Conservation (phyloP, 2,888 invertebrate species). For the Anaspis maculata region DNA sequence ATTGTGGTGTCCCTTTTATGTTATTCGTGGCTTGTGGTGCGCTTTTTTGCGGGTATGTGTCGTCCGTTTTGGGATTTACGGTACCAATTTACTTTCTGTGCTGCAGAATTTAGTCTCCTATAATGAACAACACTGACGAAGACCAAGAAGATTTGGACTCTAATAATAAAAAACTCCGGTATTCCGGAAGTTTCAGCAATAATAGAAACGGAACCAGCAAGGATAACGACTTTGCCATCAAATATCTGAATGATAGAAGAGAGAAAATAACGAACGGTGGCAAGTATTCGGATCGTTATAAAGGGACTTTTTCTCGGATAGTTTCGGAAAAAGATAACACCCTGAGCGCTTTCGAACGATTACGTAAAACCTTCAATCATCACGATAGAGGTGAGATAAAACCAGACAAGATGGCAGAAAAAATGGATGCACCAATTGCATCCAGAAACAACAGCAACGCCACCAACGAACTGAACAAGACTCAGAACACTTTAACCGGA, state of each 20-base stretch:
- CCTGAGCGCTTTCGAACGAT: constrained; percentile 25
- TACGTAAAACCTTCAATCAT: constrained; percentile 15
- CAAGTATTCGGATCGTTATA: constrained; percentile 39
- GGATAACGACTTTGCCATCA: constrained; percentile 27
- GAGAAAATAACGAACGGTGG: constrained; percentile 35
- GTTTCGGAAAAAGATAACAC: constrained; percentile 23
- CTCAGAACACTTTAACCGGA: constrained; percentile 44
- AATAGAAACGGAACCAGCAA: too few relatives aligned
- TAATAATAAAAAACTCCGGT: constrained; percentile 6
- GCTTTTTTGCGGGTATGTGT: constrained; percentile 5
- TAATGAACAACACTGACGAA: too few relatives aligned
- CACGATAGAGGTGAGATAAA: constrained; percentile 14
- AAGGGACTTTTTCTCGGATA: constrained; percentile 33
- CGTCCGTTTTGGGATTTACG: too few relatives aligned
- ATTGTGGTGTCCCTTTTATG: constrained; percentile 8
- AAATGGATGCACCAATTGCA: constrained; percentile 24
- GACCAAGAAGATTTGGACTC: too few relatives aligned
- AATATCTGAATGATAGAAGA: constrained; percentile 31
- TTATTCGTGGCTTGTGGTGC: constrained; percentile 12
- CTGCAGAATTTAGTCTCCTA: too few relatives aligned
- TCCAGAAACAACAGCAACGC: constrained; percentile 32
- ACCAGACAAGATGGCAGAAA: constrained; percentile 22
- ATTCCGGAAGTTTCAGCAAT: constrained; percentile 13
- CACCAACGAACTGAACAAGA: constrained; percentile 37
- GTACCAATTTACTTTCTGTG: too few relatives aligned